phyloP scores from a whole-genome alignment of 2,888 invertebrate genomes.

The Synergus laeviventris region DNA sequence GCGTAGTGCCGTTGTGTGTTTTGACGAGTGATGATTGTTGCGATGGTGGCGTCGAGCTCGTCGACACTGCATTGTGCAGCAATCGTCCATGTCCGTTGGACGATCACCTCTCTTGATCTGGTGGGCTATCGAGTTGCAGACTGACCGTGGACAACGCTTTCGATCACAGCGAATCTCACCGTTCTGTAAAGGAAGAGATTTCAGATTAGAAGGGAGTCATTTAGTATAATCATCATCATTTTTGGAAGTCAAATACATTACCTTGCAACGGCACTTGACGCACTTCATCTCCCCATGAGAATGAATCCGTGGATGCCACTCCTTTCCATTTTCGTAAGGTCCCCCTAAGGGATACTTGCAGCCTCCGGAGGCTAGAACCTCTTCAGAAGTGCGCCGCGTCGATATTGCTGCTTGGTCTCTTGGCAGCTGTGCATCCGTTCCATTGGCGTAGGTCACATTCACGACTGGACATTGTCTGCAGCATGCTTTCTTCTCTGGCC shows the following conservation, averaged over 20 bases:
- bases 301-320: conserved; percentile 92
- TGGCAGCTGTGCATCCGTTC: conserved; percentile 75
- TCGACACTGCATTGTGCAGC: conserved; percentile 79
- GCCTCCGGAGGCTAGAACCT: conserved; percentile 87
- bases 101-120: conserved; percentile 73
- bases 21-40: conserved; percentile 74
- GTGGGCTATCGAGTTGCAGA: conserved; percentile 80
- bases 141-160: conserved; percentile 86
- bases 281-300: conserved; percentile 93
- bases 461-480: conserved; percentile 85
- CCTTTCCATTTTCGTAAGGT: conserved; percentile 84
- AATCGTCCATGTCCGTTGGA: conserved; percentile 77
- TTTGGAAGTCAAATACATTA: too few species aligned
- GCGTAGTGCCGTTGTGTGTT: conserved; percentile 64
- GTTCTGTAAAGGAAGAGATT: conserved; percentile 79
- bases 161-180: conserved; percentile 88
- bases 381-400: conserved; percentile 80
- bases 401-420: conserved; percentile 75
- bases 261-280: conserved; percentile 94
- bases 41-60: conserved; percentile 77
- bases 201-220: neutral
- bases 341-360: conserved; percentile 86
- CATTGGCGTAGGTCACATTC: conserved; percentile 57
- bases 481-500: conserved; percentile 87
- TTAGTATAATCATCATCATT: too few species aligned